Base-by-base conservation (phyloP, 2,113 vertebrate species). In the Boleophthalmus pectinirostris region DNA sequence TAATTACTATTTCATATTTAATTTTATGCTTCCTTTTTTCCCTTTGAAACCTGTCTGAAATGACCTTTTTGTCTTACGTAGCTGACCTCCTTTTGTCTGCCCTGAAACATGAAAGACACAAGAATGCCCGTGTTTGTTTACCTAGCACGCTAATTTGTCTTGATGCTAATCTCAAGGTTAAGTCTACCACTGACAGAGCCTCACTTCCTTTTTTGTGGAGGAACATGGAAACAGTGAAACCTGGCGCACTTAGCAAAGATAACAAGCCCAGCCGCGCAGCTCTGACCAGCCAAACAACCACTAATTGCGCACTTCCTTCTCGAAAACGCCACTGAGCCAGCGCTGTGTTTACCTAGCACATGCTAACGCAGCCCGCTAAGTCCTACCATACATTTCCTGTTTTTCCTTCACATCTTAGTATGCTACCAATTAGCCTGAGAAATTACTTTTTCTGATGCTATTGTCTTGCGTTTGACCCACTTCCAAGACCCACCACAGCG, bases 291-390 rank as follows among this genome's bases (percentile, higher is more conserved):
- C 73, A 72, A 84, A 80, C 74, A 43, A 78, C 61, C 82, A 70
- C 82, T 90, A 85, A 89, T 91, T 88, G 75, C 81, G 73, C 71
- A 81, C 69, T 89, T 91, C 85, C 85, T 79, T 20, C 14, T 83
- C 25, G 63, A 86, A 83, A 78, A 77, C 72, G 66, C 79, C 69
- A 24, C 60, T 54, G 24, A 43, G 71, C 38, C 72, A 23, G 53
- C 7, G 21, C 15, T 46, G 68, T 11, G 33, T 78, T 80, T 61
- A 57, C 83, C 67, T 72, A 29, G 69, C 68, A 75, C 68, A 72
- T 57, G 69, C 56, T 51, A 49, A 77, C 15, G 18, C 82, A 58
- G 58, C 70, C 70, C 5, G 0, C 73, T 74, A 53, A 45, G 82
- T 82, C 74, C 33, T 76, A 43, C 78, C 58, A 61, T 61, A 33